Percentiles rank a stretch among this genome's conserved stretches.
phyloP scores from a whole-genome alignment of 2,797 vertebrate genomes.

The Pogoniulus pusillus region DNA sequence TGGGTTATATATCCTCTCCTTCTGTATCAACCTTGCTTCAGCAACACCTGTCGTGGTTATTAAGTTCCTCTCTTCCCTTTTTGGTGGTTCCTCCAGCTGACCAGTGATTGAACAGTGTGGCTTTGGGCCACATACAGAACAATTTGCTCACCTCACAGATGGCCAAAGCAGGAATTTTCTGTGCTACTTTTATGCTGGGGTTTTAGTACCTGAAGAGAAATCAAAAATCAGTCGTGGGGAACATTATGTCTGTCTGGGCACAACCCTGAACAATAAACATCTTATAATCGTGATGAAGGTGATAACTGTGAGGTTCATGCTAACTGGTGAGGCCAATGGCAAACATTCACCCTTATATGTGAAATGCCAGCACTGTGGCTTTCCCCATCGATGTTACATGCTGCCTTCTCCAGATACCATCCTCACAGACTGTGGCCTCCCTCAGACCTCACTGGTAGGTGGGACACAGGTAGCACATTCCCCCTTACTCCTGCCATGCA shows the following conservation, averaged over 20 bases:
- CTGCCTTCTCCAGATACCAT: not conserved
- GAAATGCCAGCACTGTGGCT: not conserved
- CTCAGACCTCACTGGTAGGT: not conserved
- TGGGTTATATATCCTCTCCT: not conserved
- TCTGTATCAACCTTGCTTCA: not conserved
- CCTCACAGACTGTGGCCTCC: not conserved
- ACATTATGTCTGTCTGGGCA: not conserved
- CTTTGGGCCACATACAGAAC: not conserved
- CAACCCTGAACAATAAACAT: not conserved
- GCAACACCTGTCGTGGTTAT: not conserved
- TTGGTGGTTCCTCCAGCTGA: not conserved
- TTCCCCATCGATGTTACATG: not conserved
- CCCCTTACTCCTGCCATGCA: not conserved
- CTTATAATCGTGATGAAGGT: not conserved
- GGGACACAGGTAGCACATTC: not conserved
- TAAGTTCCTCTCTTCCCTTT: not conserved
- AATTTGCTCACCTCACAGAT: not conserved
- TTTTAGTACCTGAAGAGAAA: not conserved
- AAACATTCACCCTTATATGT: accelerated
- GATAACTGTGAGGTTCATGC: not conserved
- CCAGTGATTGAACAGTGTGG: not conserved
- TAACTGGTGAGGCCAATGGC: not conserved
- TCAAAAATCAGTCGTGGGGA: not conserved
- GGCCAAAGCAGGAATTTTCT: not conserved
- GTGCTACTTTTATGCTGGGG: not conserved